Evolutionary conservation across 2,888 invertebrate species (phyloP), one percentile per base, ranked within the genome.

Genomic region (Netelia fuscicornis): DNA sequence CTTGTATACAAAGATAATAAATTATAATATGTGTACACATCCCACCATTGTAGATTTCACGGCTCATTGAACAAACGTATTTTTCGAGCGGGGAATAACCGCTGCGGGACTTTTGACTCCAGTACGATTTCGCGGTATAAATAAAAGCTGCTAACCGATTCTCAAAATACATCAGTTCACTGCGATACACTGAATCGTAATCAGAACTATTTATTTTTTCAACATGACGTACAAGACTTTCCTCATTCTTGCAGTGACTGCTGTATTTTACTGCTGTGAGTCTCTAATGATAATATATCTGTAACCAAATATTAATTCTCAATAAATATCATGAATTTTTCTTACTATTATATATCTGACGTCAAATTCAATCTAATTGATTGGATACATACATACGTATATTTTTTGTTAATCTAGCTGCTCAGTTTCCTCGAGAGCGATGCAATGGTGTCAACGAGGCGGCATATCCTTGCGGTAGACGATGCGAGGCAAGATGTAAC

Each of bases 401-500:
- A 20, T 30, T 37, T 37, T 8, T 37, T 37, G 37, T 37, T 37
- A 37, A 37, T 37, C 37, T 48, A 70, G 71, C 65, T 3, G 58
- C 48, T 11, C 37, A 37, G 0, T 37, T 8, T 37, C 37, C 37
- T 37, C 37, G 6, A 37, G 8, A 37, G 37, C 3, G 0, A 37
- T 37, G 37, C 37, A 37, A 3, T 6, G 37, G 67, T 62, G 42
- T 54, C 11, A 67, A 72, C 54, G 82, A 83, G 30, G 77, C 60
- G 1, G 52, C 11, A 44, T 78, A 67, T 52, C 52, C 72, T 52
- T 83, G 82, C 60, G 77, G 77, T 77, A 67, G 30, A 60, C 65
- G 82, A 44, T 83, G 82, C 65, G 82, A 83, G 13, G 30, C 30
- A 20, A 72, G 48, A 48, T 83, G 82, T 20, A 67, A 72, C 54